These are phyloP conservation scores for Gulo gulo DNA, from an alignment of 2,113 vertebrate genomes.

Conservation along the genomic window DNA sequence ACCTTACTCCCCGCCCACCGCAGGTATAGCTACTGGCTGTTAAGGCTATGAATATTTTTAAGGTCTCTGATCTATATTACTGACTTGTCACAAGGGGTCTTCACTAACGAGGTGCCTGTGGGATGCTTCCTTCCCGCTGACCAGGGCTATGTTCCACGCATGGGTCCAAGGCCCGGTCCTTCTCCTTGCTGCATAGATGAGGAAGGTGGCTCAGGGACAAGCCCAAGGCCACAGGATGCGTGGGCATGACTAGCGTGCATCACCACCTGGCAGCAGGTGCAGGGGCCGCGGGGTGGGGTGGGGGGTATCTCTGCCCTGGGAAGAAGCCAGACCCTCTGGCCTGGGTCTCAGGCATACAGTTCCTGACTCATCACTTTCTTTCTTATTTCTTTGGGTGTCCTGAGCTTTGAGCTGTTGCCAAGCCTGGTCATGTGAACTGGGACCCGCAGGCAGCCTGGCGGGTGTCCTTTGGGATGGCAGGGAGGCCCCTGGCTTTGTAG, in stretches of 20 bases:
- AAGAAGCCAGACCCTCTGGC: background rate
- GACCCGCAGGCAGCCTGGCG: background rate
- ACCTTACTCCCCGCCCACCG: background rate
- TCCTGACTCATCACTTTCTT: background rate
- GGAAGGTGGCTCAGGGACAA: background rate
- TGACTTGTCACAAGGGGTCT: background rate
- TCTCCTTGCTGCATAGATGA: background rate
- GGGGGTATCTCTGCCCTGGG: background rate
- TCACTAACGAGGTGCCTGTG: background rate
- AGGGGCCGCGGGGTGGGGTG: background rate
- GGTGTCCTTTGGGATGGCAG: background rate
- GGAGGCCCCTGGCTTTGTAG: background rate
- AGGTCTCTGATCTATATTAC: background rate
- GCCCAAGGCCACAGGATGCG: background rate
- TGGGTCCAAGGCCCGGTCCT: background rate
- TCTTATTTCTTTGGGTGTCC: background rate
- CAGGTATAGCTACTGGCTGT: background rate
- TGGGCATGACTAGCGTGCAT: too few species aligned
- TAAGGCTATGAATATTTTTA: background rate
- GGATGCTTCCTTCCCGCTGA: background rate
- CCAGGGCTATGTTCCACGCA: background rate
- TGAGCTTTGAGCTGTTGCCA: background rate
- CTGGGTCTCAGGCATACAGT: background rate
- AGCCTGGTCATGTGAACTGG: background rate
- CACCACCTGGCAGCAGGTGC: rapidly evolving